phyloP scores from a whole-genome alignment of 2,113 vertebrate species.

The Rhea americana region DNA sequence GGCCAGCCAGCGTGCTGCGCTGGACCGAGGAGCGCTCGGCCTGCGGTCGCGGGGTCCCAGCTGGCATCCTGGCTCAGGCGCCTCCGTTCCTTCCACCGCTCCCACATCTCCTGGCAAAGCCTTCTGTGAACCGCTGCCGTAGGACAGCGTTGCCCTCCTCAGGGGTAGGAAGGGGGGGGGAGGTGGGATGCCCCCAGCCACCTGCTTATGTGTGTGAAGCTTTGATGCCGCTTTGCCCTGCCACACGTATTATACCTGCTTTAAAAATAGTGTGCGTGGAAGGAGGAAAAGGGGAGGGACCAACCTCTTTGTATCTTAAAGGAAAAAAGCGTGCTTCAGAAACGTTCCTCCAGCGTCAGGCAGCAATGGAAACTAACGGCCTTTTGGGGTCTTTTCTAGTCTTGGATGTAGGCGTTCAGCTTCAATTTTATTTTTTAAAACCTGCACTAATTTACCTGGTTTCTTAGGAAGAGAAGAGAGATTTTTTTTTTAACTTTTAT shows the following conservation, averaged over 20 bases:
- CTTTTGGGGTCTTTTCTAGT: conserved; percentile 70
- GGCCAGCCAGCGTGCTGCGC: not conserved
- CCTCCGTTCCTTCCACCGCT: not conserved
- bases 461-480: conserved; percentile 77
- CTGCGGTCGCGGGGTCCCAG: not conserved
- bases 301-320: conserved; percentile 58
- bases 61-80: not conserved
- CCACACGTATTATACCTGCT: conserved; percentile 18
- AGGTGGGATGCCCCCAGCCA: not conserved
- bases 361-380: conserved; percentile 61
- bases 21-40: conserved; percentile 1
- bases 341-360: conserved; percentile 55
- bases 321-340: conserved; percentile 71
- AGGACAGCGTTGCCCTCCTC: not conserved
- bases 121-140: not conserved
- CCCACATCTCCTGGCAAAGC: not conserved
- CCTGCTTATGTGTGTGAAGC: conserved; percentile 58
- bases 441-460: conserved; percentile 86
- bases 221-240: conserved; percentile 64
- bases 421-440: conserved; percentile 81
- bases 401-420: conserved; percentile 79
- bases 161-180: not conserved
- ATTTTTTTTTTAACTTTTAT: conserved; percentile 75
- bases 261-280: conserved; percentile 28
- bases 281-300: conserved; percentile 64